Evolutionary conservation across 2,888 invertebrate species (phyloP).

Genomic region (Brachyptera putata): DNA sequence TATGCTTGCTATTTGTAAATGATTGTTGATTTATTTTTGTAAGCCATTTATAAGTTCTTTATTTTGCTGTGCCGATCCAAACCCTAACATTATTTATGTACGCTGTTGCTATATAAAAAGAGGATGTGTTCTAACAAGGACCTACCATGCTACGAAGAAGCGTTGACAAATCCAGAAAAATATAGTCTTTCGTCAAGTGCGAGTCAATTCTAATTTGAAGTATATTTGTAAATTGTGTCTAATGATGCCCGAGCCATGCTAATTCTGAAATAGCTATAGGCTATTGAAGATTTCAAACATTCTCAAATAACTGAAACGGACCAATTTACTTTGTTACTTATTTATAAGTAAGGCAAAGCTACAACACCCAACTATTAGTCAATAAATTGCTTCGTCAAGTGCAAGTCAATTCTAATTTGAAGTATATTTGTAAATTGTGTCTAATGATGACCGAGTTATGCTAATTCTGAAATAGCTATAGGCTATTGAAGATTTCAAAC

Average conservation of each 20-base stretch:
- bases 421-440: no score
- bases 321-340: constrained; percentile 30
- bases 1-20: constrained; percentile 25
- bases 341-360: no score
- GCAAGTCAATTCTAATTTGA: no score
- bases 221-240: no score
- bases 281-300: constrained; percentile 15
- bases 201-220: no score
- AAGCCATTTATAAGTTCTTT: neutral
- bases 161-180: no score
- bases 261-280: constrained; percentile 46
- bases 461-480: constrained; percentile 47
- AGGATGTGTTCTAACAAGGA: no score
- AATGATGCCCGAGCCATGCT: constrained; percentile 45
- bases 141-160: no score
- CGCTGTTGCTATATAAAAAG: no score
- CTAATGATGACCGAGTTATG: constrained; percentile 44
- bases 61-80: constrained; percentile 14
- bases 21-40: constrained; percentile 10
- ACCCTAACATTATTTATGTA: neutral
- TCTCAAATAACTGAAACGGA: constrained; percentile 26
- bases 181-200: no score
- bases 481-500: constrained; percentile 31
- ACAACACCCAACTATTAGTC: no score
- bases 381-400: no score